A percentile compares a stretch with the other conserved stretches of the same genome.
Evolutionary conservation across 2,113 vertebrate genomes (phyloP).

Genomic region (Microtus richardsoni): DNA sequence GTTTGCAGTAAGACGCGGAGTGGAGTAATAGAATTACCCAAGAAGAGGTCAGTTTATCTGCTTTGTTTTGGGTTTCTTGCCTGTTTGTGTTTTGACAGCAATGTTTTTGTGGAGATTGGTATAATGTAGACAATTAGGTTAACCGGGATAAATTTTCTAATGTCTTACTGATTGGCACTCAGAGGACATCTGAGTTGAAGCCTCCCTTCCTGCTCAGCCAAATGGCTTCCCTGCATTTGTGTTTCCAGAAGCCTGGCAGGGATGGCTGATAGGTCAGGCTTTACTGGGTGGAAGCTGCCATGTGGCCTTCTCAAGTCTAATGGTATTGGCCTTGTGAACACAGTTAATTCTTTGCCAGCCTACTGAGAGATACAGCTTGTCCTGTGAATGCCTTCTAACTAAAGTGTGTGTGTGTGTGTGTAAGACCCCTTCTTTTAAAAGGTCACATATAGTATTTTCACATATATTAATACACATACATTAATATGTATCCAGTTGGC

Average conservation of each 20-base stretch:
- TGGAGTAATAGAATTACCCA: constrained; percentile 2
- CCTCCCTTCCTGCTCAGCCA: constrained; percentile 1
- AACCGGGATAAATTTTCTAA: constrained; percentile 21
- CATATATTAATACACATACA: background rate
- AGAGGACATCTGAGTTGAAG: background rate
- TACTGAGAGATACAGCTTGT: background rate
- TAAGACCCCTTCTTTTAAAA: background rate
- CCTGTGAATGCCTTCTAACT: background rate
- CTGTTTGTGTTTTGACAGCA: constrained; percentile 41
- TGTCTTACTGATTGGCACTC: background rate
- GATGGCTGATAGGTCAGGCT: background rate
- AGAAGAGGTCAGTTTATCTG: background rate
- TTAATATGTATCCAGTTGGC: background rate
- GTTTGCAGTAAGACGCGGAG: constrained; percentile 18
- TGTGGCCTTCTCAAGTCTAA: background rate
- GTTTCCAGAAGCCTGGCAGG: background rate
- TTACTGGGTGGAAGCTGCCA: background rate
- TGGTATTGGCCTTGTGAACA: background rate
- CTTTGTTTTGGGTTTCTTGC: constrained; percentile 11
- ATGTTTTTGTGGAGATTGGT: background rate
- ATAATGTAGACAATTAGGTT: constrained; percentile 51
- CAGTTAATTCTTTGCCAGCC: background rate
- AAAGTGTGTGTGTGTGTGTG: background rate
- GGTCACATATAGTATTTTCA: background rate
- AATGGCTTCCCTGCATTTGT: background rate